A percentile compares a stretch with the other conserved stretches of the same genome.
phyloP scores from a whole-genome alignment of 1,140 invertebrate genomes.

The Ptiloglossa arizonensis region DNA sequence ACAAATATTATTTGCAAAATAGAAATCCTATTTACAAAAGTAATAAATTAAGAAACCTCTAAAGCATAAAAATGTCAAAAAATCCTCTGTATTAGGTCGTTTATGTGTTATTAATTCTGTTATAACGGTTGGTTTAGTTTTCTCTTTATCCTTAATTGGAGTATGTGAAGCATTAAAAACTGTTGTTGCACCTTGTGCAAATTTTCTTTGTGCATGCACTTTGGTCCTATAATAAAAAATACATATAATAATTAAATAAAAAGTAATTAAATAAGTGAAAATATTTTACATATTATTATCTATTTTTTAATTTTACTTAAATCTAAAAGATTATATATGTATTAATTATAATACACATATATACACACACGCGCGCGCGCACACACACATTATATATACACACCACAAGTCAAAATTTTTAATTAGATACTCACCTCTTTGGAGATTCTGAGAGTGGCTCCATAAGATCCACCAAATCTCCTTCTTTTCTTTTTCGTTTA shows the following conservation, averaged over 20 bases:
- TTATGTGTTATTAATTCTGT: slow-evolving; percentile 85
- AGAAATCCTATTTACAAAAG: slow-evolving; percentile 18
- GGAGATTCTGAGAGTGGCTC: slow-evolving; percentile 80
- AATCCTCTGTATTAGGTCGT: slow-evolving; percentile 94
- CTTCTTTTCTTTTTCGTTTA: slow-evolving; percentile 79
- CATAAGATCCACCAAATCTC: slow-evolving; percentile 80
- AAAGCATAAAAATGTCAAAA: slow-evolving; percentile 94
- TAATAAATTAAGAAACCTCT: slow-evolving; percentile 83
- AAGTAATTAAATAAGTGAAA: background rate
- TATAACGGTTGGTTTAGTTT: slow-evolving; percentile 79
- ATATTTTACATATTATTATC: background rate
- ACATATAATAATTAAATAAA: slow-evolving; percentile 7
- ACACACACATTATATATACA: too few species aligned
- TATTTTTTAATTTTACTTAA: background rate
- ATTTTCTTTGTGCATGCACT: slow-evolving; percentile 95
- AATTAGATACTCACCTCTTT: slow-evolving; percentile 79
- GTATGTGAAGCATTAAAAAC: slow-evolving; percentile 77
- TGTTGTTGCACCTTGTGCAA: slow-evolving; percentile 89
- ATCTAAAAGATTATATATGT: background rate
- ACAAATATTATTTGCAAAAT: background rate
- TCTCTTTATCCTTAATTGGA: slow-evolving; percentile 84
- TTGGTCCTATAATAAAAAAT: slow-evolving; percentile 84
- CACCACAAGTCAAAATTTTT: background rate
- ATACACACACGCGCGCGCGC: too few species aligned
- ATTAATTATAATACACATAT: too few species aligned